phyloP scores from a whole-genome alignment of 2,113 vertebrate genomes.

The Probosciger aterrimus region DNA sequence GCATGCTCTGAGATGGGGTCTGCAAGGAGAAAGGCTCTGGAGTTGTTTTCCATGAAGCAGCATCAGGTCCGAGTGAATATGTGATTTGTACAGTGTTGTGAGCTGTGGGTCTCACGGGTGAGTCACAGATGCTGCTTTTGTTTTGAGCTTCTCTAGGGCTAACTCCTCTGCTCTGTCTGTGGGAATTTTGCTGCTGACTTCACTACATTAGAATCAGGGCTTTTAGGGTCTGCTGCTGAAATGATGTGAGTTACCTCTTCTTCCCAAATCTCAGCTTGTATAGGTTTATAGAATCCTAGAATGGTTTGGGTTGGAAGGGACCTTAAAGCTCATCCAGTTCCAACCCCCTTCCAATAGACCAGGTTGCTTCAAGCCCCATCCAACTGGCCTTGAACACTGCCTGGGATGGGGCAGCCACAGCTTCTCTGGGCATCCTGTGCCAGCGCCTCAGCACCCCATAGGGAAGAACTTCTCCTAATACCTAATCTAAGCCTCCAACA shows the following conservation, averaged over 20 bases:
- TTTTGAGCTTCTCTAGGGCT: not conserved
- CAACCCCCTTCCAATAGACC: not conserved
- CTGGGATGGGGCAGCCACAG: not conserved
- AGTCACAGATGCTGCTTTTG: slow-evolving; percentile 42
- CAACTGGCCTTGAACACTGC: not conserved
- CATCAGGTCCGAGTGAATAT: not conserved
- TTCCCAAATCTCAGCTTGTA: not conserved
- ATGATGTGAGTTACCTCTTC: not conserved
- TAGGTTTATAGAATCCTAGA: not conserved
- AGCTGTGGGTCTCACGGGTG: not conserved
- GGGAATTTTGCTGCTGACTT: not conserved
- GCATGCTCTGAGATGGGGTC: not conserved
- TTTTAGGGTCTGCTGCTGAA: not conserved
- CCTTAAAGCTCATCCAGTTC: not conserved
- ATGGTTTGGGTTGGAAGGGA: not conserved
- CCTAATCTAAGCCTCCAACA: not conserved
- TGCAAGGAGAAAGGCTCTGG: not conserved
- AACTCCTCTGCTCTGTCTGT: not conserved
- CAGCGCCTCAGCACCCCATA: not conserved
- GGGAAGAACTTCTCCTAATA: not conserved
- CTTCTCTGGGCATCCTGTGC: not conserved
- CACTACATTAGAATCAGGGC: not conserved
- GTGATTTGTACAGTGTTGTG: slow-evolving; percentile 18
- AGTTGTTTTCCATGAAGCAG: not conserved
- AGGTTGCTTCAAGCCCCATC: not conserved